These are phyloP conservation scores for Mus pahari DNA, from an alignment of 2,113 vertebrate genomes.

Conservation along the genomic window DNA sequence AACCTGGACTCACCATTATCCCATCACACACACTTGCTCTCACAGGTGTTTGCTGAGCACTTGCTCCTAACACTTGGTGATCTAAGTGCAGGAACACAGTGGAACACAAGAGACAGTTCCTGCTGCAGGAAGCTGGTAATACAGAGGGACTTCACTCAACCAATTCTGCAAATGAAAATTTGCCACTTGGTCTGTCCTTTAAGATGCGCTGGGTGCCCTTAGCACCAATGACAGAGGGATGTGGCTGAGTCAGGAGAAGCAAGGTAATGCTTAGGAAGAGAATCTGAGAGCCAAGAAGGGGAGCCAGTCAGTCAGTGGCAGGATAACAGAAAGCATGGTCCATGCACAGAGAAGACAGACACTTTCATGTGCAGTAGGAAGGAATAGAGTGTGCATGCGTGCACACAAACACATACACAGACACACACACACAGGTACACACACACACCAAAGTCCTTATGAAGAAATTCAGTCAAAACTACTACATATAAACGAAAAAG, in stretches of 20 bases:
- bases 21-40: too few relatives aligned
- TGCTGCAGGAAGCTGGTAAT: not conserved
- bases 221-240: not conserved
- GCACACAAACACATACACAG: rapidly evolving
- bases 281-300: not conserved
- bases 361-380: not conserved
- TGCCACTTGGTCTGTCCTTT: not conserved
- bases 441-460: not conserved
- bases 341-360: not conserved
- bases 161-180: not conserved
- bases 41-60: not conserved
- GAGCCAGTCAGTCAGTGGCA: not conserved
- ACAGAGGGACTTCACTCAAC: not conserved
- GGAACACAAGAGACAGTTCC: not conserved
- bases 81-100: not conserved
- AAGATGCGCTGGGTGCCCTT: not conserved
- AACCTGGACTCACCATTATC: too few relatives aligned
- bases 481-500: not conserved
- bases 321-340: not conserved
- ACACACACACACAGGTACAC: not conserved
- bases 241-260: not conserved
- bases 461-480: not conserved
- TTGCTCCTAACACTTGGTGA: not conserved
- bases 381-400: not conserved
- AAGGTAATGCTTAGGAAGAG: rapidly evolving